Evolutionary conservation across 1,140 invertebrate species (phyloP).

Genomic region (Conus betulinus): DNA sequence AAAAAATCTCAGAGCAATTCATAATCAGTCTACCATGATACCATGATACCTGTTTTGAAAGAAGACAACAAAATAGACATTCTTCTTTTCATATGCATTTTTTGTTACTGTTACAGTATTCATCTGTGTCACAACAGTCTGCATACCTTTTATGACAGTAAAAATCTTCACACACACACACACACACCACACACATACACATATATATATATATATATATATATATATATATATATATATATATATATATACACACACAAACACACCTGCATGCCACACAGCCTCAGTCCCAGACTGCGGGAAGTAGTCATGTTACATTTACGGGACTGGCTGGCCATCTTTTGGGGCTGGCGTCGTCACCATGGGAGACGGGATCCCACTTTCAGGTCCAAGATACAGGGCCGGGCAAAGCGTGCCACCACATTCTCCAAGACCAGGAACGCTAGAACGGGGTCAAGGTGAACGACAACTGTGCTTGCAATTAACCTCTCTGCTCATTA

Average conservation of each 20-base stretch:
- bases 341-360: conserved; percentile 95
- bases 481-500: not conserved
- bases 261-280: conserved; percentile 91
- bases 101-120: too few species aligned
- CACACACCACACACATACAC: not conserved
- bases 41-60: too few species aligned
- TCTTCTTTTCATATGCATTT: too few species aligned
- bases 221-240: too few species aligned
- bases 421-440: conserved; percentile 95
- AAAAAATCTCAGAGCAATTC: too few species aligned
- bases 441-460: conserved; percentile 68
- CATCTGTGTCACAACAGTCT: too few species aligned
- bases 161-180: not conserved
- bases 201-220: too few species aligned
- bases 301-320: conserved; percentile 94
- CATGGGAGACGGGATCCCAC: conserved; percentile 97
- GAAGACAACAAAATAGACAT: not conserved
- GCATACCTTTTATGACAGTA: too few species aligned
- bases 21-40: too few species aligned
- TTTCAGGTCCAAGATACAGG: conserved; percentile 90
- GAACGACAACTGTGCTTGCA: not conserved
- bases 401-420: conserved; percentile 87
- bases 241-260: too few species aligned
- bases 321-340: conserved; percentile 91
- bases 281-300: conserved; percentile 88